phyloP scores from a whole-genome alignment of 2,113 vertebrate species.

The Brachypteracias leptosomus region DNA sequence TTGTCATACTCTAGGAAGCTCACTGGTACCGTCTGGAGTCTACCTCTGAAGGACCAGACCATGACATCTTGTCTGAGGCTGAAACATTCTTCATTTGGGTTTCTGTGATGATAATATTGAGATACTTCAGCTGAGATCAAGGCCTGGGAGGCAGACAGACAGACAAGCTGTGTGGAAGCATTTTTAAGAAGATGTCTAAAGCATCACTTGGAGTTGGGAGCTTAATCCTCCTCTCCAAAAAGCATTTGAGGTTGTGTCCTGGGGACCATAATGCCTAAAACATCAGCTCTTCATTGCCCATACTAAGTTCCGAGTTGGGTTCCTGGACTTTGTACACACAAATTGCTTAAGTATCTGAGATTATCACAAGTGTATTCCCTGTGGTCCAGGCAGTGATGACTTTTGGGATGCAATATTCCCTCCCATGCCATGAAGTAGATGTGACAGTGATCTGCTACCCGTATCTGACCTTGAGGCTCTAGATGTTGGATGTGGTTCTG shows the following conservation, averaged over 20 bases:
- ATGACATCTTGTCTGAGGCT: not conserved
- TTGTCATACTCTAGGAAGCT: not conserved
- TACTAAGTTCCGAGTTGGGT: rapidly evolving
- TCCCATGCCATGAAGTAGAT: not conserved
- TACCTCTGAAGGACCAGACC: not conserved
- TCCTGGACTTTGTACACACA: not conserved
- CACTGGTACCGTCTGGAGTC: not conserved
- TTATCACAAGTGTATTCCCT: rapidly evolving
- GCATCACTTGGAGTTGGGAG: not conserved
- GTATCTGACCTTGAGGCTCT: not conserved
- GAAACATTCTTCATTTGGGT: not conserved
- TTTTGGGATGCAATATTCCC: not conserved
- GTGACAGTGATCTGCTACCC: not conserved
- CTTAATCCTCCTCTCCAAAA: not conserved
- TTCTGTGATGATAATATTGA: not conserved
- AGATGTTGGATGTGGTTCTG: not conserved
- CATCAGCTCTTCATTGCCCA: not conserved
- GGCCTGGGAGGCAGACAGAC: not conserved
- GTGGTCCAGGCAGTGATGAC: not conserved
- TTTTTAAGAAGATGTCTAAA: not conserved
- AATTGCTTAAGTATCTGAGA: not conserved
- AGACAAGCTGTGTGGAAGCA: not conserved
- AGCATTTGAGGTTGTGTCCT: not conserved
- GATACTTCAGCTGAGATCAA: not conserved
- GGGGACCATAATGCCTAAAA: not conserved